phyloP scores from a whole-genome alignment of 1,140 invertebrate species.

The Heliconius hermathena region DNA sequence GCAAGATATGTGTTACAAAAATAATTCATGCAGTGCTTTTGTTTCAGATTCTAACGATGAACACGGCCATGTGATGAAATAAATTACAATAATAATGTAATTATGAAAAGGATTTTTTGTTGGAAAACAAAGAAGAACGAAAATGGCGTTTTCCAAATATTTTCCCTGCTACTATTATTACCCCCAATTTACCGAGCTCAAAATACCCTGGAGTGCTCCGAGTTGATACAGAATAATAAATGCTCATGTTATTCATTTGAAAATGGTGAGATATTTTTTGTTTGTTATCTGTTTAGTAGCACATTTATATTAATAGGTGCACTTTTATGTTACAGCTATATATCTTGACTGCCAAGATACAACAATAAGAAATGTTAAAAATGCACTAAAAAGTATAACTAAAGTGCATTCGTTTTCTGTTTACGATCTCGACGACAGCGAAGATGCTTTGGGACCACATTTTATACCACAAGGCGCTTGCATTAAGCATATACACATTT shows the following conservation, averaged over 20 bases:
- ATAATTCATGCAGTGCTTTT: slow-evolving; percentile 5
- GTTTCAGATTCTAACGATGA: slow-evolving; percentile 55
- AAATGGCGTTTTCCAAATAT: slow-evolving; percentile 64
- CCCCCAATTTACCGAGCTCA: slow-evolving; percentile 72
- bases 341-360: slow-evolving; percentile 76
- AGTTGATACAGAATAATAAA: slow-evolving; percentile 69
- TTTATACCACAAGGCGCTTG: slow-evolving; percentile 83
- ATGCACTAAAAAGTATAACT: slow-evolving; percentile 66
- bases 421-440: slow-evolving; percentile 70
- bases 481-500: slow-evolving; percentile 91
- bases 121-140: slow-evolving; percentile 63
- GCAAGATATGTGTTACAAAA: neutral
- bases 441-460: slow-evolving; percentile 72
- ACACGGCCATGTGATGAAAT: slow-evolving; percentile 52
- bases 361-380: slow-evolving; percentile 66
- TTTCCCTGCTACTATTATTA: slow-evolving; percentile 72
- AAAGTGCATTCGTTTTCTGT: slow-evolving; percentile 69
- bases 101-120: slow-evolving; percentile 73
- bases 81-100: slow-evolving; percentile 70
- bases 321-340: slow-evolving; percentile 59
- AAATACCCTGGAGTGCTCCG: slow-evolving; percentile 74
- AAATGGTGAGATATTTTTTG: slow-evolving; percentile 59
- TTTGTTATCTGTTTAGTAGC: slow-evolving; percentile 25
- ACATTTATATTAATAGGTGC: slow-evolving; percentile 19
- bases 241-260: slow-evolving; percentile 76